Evolutionary conservation across 2,113 vertebrate genomes (phyloP).

Genomic region (Numenius arquata): DNA sequence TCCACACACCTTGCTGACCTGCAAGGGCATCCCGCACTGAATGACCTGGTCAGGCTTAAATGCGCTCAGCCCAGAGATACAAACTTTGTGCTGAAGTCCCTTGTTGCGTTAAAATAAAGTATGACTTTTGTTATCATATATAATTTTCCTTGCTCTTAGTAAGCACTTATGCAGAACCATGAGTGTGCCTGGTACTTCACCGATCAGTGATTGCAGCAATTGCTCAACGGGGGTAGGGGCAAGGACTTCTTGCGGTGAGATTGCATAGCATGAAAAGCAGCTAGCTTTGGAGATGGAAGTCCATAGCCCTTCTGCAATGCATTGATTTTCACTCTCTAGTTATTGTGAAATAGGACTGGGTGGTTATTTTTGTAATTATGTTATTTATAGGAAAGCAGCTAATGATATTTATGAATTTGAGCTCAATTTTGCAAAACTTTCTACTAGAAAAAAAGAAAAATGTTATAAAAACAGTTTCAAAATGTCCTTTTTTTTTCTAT

Average conservation of each 20-base stretch:
- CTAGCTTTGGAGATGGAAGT: neutral
- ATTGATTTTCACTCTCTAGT: neutral
- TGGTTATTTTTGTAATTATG: neutral
- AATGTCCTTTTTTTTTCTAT: neutral
- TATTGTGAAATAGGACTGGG: neutral
- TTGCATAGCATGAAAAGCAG: neutral
- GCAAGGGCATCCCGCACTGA: neutral
- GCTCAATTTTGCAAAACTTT: neutral
- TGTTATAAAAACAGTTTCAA: neutral
- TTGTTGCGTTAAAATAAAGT: neutral
- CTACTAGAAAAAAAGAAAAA: neutral
- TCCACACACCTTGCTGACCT: accelerated
- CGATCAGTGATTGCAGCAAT: neutral
- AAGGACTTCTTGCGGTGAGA: neutral
- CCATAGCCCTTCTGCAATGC: neutral
- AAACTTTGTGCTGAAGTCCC: neutral
- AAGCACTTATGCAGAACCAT: neutral
- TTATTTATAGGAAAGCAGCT: neutral
- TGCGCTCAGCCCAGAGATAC: accelerated
- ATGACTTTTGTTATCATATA: neutral
- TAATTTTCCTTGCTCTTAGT: neutral
- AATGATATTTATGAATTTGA: neutral
- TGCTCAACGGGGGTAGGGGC: neutral
- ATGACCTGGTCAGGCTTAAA: neutral
- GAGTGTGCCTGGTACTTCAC: neutral